These are phyloP conservation scores for Platycnemis pennipes DNA, from an alignment of 2,888 invertebrate species.

Conservation along the genomic window DNA sequence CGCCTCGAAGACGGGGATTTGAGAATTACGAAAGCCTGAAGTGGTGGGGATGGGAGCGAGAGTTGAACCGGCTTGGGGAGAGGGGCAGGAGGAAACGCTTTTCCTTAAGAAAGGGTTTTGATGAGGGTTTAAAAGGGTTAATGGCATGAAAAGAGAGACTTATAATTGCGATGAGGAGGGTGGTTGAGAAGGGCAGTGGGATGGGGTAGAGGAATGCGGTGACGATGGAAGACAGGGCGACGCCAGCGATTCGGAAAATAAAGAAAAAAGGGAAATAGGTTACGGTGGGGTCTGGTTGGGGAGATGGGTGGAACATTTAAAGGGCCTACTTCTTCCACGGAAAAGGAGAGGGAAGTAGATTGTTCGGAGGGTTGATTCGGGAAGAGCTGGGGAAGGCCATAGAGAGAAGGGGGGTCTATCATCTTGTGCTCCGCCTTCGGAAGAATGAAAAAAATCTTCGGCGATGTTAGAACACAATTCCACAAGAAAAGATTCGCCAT, in stretches of 20 bases:
- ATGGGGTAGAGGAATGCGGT: neutral
- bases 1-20: neutral
- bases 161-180: neutral
- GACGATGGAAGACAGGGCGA: neutral
- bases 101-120: neutral
- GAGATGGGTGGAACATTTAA: neutral
- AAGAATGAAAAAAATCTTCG: too few species aligned
- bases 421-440: too few species aligned
- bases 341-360: neutral
- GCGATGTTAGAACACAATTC: too few species aligned
- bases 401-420: too few species aligned
- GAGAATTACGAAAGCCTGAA: too few species aligned
- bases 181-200: neutral
- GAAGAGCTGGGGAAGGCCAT: neutral
- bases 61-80: neutral
- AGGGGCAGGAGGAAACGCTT: neutral
- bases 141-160: conserved; percentile 32
- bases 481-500: too few species aligned
- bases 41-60: neutral
- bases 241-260: too few species aligned
- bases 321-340: neutral
- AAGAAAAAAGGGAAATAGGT: too few species aligned
- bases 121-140: conserved; percentile 10
- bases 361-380: neutral
- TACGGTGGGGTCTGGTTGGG: neutral